These are phyloP conservation scores for Pyrgus malvae DNA, from an alignment of 2,888 invertebrate species.

Conservation along the genomic window DNA sequence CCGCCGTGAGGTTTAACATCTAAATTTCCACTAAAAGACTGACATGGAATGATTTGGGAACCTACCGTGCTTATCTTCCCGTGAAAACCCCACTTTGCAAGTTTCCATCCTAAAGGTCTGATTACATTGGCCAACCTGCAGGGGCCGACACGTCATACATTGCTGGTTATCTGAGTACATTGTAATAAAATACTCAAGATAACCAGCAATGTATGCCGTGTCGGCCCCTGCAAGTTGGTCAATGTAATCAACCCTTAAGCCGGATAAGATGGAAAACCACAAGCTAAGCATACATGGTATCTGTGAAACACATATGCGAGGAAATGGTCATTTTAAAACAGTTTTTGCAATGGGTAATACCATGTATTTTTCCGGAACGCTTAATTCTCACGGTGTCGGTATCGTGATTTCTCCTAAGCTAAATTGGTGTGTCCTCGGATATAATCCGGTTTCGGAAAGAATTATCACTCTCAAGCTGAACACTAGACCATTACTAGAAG, in stretches of 20 bases:
- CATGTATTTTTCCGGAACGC: neutral
- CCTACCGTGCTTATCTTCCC: neutral
- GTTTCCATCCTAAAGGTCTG: neutral
- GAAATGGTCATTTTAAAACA: neutral
- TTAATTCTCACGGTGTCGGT: neutral
- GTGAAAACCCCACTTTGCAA: neutral
- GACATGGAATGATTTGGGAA: neutral
- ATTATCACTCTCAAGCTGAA: neutral
- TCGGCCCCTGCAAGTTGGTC: no score
- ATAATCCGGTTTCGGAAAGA: neutral
- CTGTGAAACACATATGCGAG: neutral
- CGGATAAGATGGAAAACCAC: neutral
- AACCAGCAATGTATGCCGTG: no score
- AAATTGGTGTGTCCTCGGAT: neutral
- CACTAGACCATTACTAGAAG: neutral
- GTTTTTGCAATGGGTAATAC: neutral
- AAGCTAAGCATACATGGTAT: neutral
- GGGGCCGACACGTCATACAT: no score
- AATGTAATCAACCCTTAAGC: no score
- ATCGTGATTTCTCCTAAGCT: neutral
- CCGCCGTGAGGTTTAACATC: conserved; percentile 9
- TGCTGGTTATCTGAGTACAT: no score
- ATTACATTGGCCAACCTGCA: conserved; percentile 14
- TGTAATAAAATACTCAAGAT: neutral
- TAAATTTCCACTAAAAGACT: conserved; percentile 3